These are phyloP conservation scores for Gnathonemus echidnorhynchus DNA, from an alignment of 2,113 vertebrate species.

Conservation along the genomic window DNA sequence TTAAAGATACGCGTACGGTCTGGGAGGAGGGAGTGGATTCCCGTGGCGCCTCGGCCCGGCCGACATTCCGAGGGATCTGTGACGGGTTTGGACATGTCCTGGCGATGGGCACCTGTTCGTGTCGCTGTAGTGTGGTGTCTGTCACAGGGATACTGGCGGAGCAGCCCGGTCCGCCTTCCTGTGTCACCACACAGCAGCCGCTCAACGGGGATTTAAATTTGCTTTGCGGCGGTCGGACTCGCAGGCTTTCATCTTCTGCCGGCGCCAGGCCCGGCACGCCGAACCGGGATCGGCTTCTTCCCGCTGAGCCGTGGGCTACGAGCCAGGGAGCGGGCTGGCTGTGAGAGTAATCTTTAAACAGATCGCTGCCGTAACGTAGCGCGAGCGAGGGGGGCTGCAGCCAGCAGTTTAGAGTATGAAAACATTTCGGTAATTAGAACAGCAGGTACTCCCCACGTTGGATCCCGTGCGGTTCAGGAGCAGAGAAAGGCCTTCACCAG, in stretches of 20 bases:
- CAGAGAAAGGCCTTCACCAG: background rate
- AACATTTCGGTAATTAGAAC: background rate
- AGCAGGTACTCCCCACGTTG: background rate
- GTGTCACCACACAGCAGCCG: background rate
- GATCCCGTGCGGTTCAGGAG: background rate
- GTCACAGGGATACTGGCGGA: background rate
- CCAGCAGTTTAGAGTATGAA: background rate
- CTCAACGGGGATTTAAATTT: conserved; percentile 11
- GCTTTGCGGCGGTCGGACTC: background rate
- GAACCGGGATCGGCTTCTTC: background rate
- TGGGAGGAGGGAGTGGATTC: background rate
- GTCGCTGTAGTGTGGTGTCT: background rate
- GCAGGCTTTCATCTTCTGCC: conserved; percentile 5
- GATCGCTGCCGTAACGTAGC: background rate
- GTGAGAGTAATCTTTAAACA: background rate
- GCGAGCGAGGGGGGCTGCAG: background rate
- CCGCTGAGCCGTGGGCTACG: background rate
- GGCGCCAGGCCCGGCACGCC: background rate
- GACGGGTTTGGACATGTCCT: background rate
- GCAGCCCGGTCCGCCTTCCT: background rate
- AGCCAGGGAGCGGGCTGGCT: background rate
- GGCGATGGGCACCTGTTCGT: background rate
- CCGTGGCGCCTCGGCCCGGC: background rate
- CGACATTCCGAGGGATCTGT: background rate
- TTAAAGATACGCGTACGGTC: background rate